These are phyloP conservation scores for Hirundichthys speculiger DNA, from an alignment of 2,113 vertebrate species.

Conservation along the genomic window DNA sequence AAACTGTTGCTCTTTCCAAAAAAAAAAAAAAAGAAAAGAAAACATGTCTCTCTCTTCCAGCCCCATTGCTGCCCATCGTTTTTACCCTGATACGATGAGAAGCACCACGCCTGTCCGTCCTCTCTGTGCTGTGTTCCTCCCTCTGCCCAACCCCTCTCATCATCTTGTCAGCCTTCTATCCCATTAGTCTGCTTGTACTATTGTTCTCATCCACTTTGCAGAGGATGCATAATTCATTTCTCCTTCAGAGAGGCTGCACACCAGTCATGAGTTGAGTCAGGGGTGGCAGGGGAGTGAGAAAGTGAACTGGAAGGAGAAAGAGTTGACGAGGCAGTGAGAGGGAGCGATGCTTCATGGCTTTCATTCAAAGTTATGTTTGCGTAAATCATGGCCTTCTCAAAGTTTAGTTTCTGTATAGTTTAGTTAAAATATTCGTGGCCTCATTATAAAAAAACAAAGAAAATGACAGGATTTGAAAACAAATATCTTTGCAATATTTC, in stretches of 20 bases:
- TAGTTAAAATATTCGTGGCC: too few relatives aligned
- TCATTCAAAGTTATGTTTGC: constrained; percentile 78
- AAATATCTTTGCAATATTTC: too few relatives aligned
- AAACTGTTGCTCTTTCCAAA: constrained; percentile 56
- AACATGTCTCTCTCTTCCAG: constrained; percentile 31
- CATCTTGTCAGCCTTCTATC: constrained; percentile 36
- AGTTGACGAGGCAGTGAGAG: constrained; percentile 51
- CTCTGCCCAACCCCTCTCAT: constrained; percentile 25
- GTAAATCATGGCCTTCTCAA: constrained; percentile 40
- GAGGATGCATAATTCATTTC: constrained; percentile 67
- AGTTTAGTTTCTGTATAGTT: background rate
- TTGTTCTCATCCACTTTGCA: constrained; percentile 53
- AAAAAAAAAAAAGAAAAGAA: constrained; percentile 29
- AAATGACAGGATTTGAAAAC: too few relatives aligned
- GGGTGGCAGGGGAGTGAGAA: constrained; percentile 9
- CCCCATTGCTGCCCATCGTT: constrained; percentile 4
- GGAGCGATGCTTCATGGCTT: constrained; percentile 62
- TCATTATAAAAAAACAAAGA: too few relatives aligned
- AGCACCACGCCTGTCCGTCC: constrained; percentile 23
- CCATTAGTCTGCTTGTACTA: constrained; percentile 19
- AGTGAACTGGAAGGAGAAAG: constrained; percentile 15
- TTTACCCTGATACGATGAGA: constrained; percentile 9
- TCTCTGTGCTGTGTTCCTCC: constrained; percentile 4
- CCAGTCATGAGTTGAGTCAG: constrained; percentile 39
- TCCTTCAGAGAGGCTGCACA: constrained; percentile 39